phyloP scores from a whole-genome alignment of 2,888 invertebrate genomes.

The Aspidiotus rigidus region DNA sequence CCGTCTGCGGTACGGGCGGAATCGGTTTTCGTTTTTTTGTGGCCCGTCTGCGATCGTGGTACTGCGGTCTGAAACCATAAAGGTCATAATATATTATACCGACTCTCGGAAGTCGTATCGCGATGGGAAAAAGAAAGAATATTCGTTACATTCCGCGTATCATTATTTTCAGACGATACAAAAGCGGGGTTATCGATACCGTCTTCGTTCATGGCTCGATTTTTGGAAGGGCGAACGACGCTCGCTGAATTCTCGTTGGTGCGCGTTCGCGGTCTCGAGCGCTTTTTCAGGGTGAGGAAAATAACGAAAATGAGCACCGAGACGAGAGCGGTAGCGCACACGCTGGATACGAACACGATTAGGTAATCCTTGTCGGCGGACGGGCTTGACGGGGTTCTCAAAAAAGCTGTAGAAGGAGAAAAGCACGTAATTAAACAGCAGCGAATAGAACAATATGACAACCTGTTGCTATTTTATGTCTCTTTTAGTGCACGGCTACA shows the following conservation, averaged over 20 bases:
- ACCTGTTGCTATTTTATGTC: too few relatives aligned
- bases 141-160: not conserved
- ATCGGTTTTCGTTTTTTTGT: slow-evolving; percentile 28
- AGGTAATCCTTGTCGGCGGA: slow-evolving; percentile 13
- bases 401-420: slow-evolving; percentile 6
- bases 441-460: too few relatives aligned
- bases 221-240: not conserved
- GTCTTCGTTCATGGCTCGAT: not conserved
- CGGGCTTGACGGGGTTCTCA: not conserved
- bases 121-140: not conserved
- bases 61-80: not conserved
- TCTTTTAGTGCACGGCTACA: too few relatives aligned
- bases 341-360: slow-evolving; percentile 52
- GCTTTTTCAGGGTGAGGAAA: slow-evolving; percentile 31
- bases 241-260: not conserved
- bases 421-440: not conserved
- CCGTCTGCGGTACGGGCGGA: slow-evolving; percentile 22
- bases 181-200: slow-evolving; percentile 26
- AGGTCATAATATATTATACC: not conserved
- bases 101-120: not conserved
- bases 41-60: slow-evolving; percentile 10
- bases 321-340: slow-evolving; percentile 51
- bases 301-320: slow-evolving; percentile 47
- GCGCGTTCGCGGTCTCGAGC: not conserved
- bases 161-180: not conserved